A percentile compares a stretch with the other conserved stretches of the same genome.
Evolutionary conservation across 2,113 vertebrate genomes (phyloP).

Genomic region (Tympanuchus pallidicinctus): DNA sequence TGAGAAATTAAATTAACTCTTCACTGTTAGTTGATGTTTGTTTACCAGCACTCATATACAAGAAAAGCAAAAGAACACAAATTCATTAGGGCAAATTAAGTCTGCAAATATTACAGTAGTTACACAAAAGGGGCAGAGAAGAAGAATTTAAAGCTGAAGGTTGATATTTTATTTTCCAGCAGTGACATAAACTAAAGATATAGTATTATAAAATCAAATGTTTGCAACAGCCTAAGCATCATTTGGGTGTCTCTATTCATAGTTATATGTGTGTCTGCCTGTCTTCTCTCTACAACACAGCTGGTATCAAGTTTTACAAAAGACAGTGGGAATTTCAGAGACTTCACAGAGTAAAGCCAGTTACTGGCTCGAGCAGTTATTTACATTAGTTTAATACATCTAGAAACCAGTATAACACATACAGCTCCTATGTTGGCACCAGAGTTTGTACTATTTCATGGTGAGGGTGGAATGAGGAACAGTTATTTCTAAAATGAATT

Average conservation of each 20-base stretch:
- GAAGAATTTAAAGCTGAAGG: background rate
- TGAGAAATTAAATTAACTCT: background rate
- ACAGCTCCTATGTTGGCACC: background rate
- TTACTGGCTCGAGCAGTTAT: background rate
- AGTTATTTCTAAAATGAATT: background rate
- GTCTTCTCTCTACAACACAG: background rate
- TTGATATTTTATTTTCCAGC: background rate
- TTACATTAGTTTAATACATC: background rate
- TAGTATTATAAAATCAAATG: background rate
- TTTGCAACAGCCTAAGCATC: background rate
- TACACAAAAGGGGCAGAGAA: background rate
- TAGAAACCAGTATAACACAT: background rate
- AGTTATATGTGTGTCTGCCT: background rate
- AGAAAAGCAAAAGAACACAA: background rate
- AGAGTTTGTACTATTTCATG: rapidly evolving
- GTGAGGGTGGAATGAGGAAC: background rate
- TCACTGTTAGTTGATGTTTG: background rate
- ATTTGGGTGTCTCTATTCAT: background rate
- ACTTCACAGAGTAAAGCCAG: background rate
- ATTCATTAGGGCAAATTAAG: background rate
- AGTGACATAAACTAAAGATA: background rate
- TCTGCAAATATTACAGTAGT: background rate
- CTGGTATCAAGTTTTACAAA: background rate
- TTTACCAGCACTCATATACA: background rate
- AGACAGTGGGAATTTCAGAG: background rate